Base-by-base conservation (phyloP, 2,797 vertebrate genomes). In the Gobionotothen gibberifrons region DNA sequence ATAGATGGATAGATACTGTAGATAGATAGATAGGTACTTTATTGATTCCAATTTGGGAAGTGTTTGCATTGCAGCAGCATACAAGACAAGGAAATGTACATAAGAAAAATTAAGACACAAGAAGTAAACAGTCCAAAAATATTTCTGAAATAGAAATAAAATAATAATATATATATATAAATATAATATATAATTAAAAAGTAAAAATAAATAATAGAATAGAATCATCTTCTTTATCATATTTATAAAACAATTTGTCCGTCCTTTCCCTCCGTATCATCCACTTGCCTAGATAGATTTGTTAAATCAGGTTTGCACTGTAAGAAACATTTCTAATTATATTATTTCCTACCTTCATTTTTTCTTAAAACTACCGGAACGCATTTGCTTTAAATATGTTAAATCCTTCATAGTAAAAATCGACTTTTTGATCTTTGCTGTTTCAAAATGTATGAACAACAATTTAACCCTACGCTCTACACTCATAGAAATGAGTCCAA, bases 381-480 rank as follows among this genome's bases (percentile, higher is more conserved):
- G 9, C 9, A 3, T 55, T 47, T 64, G 2, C 7, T 66, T 40
- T 42, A 10, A 0, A 9, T 10, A 22, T n/a, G 19, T 74, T 14
- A 4, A 22, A 29, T 19, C 17, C 21, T 57, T 13, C 13, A 16
- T 66, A 43, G 32, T 36, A 36, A 32, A 22, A 22, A 3, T 22
- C 22, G n/a, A 5, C 29, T 29, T 62, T 29, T 26, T 56, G 40
- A 49, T 29, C 1, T 36, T 42, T 48, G n/a, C 22, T 36, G 12
- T 53, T 63, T 60, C 19, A 52, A 49, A 22, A 65, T 48, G 21
- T 26, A 46, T 26, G 54, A 32, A 42, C 16, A 19, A 26, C 51
- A 40, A 55, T 14, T 53, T 12, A 22, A 19, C 55, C 19, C 2
- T 17, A 19, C 19, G 63, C 44, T 22, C 13, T 44, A 13, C 40